Evolutionary conservation across 2,888 invertebrate genomes (phyloP), one percentile per base, ranked within the genome.

Genomic region (Venustoraphidia nigricollis): DNA sequence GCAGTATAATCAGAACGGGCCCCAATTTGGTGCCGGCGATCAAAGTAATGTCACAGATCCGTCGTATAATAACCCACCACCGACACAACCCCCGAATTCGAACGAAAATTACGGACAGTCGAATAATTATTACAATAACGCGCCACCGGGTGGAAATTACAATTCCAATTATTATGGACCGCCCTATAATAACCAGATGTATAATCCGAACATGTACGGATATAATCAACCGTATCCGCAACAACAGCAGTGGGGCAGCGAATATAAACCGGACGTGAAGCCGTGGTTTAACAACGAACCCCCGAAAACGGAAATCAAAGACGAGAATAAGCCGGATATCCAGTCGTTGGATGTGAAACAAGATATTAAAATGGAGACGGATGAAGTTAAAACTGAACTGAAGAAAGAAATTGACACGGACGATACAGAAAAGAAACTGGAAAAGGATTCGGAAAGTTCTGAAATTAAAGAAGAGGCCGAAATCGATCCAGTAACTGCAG

Each of bases 381-480:
- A 27, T 70, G 68, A 57, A 71, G 72, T 53, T 63, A 27, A 34
- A 2, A 37, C 13, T n/a, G 34, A 50, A 38, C 36, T 10, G 37
- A 14, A 38, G 6, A 38, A 69, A 51, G 68, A 68, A 53, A 67
- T 64, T n/a, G 68, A 69, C 1, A 69, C 71, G 53, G 67, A 52
- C 5, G 68, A 79, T 58, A 74, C 75, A 49, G 67, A 68, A 38
- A 64, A 68, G 2, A 72, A 73, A 38, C 74, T 73, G 3, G 68
- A 73, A n/a, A 65, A 67, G 0, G 65, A 72, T 49, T 74, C 75
- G 1, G 71, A 72, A 34, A 11, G 39, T 52, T 53, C 43, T 43
- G 75, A 74, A 37, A 75, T 74, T 46, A 73, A 73, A 55, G 75
- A 75, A 51, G 73, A 76, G 39, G 76, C 77, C 57, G 71, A 77